Percentiles rank a stretch among this genome's conserved stretches.
Conservation (phyloP, 2,113 vertebrate genomes). For the Thinocorus orbignyianus region DNA sequence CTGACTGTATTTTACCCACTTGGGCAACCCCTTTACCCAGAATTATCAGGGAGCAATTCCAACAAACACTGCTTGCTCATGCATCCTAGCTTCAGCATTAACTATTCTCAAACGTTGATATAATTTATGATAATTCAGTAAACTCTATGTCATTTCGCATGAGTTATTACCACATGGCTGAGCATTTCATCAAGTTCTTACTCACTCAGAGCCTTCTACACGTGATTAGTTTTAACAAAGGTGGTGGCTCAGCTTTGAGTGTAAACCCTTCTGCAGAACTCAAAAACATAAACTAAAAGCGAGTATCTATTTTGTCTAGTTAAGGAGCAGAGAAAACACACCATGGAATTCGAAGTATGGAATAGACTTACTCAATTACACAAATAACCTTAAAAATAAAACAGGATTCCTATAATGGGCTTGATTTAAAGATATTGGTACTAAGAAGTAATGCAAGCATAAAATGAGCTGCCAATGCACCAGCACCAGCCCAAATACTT, state of each 20-base stretch:
- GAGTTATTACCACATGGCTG: neutral
- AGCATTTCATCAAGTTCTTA: neutral
- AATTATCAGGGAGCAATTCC: neutral
- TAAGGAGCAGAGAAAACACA: neutral
- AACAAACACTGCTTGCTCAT: neutral
- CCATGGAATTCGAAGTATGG: fast-evolving
- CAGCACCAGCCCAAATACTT: fast-evolving
- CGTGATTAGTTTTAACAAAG: neutral
- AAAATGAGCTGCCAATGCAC: fast-evolving
- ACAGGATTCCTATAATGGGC: neutral
- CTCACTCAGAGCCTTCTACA: neutral
- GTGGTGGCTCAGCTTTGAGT: neutral
- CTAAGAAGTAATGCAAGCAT: too few relatives aligned
- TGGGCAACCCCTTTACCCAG: neutral
- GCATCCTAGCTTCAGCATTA: neutral
- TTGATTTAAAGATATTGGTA: too few relatives aligned
- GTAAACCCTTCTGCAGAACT: neutral
- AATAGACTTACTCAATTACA: fast-evolving
- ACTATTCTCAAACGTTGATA: neutral
- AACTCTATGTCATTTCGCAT: neutral
- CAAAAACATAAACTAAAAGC: neutral
- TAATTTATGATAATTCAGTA: neutral
- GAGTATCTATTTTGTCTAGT: neutral
- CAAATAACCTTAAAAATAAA: neutral
- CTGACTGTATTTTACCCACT: neutral